Base-by-base conservation (phyloP, 2,797 vertebrate species). In the Poeciliopsis infans region DNA sequence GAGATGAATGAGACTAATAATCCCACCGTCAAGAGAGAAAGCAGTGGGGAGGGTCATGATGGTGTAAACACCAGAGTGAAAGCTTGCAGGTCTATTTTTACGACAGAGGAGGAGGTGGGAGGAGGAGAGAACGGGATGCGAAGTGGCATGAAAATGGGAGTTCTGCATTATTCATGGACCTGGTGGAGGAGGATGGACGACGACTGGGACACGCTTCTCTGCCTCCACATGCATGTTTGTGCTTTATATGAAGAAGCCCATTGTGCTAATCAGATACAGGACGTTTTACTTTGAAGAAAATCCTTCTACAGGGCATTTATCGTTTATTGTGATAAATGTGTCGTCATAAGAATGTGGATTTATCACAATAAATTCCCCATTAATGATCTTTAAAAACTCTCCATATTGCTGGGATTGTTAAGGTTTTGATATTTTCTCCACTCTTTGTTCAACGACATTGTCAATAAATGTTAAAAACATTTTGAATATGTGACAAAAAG, bases 51-150 rank as follows among this genome's bases (percentile, higher is more conserved):
- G 86, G 90, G 89, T 86, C 85, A 88, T 73, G 85, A 90, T 87
- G 92, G 90, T 88, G 88, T 93, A 93, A 94, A 95, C 93, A 95
- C 87, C 74, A 84, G 85, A 89, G 87, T 79, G 70, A 91, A 90
- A 93, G 90, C 90, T 91, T 88, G 87, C 84, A 92, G 88, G 90
- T 91, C 91, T 95, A 95, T 95, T 95, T 95, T 94, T 95, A 91
- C 91, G 87, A 81, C 49, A 36, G 41, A 64, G 78, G 78, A 79
- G 87, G 86, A 78, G 78, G 79, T 80, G 88, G 88, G 49, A 49
- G 81, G 64, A 83, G 84, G 87, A 84, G 80, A 82, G 70, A 78
- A 59, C 66, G 74, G 72, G 80, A 82, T 81, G 83, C 72, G 91
- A 94, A 92, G 90, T 85, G 85, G 87, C 85, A 90, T 91, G 90